Conservation (phyloP, 1,140 invertebrate species). For the Papilio xuthus region DNA sequence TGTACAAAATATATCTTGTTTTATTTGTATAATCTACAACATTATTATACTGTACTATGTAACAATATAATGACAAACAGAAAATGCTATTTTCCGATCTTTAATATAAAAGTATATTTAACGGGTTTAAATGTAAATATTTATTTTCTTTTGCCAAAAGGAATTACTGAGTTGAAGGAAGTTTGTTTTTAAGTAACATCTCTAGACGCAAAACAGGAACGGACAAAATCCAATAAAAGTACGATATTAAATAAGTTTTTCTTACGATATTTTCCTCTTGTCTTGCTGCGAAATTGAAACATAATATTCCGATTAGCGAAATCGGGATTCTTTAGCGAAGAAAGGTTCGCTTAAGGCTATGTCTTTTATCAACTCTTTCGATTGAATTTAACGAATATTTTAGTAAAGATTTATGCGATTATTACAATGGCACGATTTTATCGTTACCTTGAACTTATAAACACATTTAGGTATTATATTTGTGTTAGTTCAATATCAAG, state of each 20-base stretch:
- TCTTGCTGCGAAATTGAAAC: conserved; percentile 53
- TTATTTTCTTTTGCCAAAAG: neutral
- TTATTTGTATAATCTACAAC: no score
- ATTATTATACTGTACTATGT: no score
- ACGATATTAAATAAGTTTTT: conserved; percentile 31
- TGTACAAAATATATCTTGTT: no score
- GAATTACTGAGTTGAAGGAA: neutral
- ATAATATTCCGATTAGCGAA: conserved; percentile 72
- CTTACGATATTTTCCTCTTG: conserved; percentile 46
- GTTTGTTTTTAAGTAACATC: conserved; percentile 19
- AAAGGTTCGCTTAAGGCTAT: conserved; percentile 54
- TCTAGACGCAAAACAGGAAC: conserved; percentile 15
- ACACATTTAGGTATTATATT: neutral
- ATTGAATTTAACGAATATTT: conserved; percentile 59
- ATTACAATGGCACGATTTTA: neutral
- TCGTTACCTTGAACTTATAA: neutral
- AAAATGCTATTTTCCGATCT: no score
- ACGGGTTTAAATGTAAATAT: conserved; percentile 1
- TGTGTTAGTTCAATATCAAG: neutral
- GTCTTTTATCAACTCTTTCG: conserved; percentile 68
- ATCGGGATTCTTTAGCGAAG: conserved; percentile 56
- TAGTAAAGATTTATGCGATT: conserved; percentile 22
- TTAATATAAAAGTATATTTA: neutral
- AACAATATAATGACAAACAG: neutral
- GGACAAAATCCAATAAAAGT: conserved; percentile 8